Evolutionary conservation across 2,113 vertebrate species (phyloP), one percentile per base, ranked within the genome.

Genomic region (Chaetodon trifascialis): DNA sequence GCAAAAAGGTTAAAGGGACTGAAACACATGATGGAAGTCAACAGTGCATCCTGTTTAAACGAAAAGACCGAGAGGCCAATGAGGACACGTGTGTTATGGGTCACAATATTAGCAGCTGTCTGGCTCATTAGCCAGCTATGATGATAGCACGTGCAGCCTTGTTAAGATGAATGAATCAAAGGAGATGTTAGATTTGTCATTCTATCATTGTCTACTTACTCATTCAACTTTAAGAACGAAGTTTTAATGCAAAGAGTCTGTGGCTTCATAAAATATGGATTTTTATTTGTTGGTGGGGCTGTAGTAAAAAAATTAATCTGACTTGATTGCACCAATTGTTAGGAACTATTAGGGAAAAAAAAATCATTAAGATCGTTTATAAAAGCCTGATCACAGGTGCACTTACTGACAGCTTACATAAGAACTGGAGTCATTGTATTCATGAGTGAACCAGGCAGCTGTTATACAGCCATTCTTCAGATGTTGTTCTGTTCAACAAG

Each of bases 391-490:
- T 47, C 40, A 67, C 23, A 36, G 2, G 17, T 38, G 30, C 15
- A 23, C 19, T 65, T 54, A 4, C 16, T 65, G 38, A 14, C 19
- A 55, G 52, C 21, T 52, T 6, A n/a, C 11, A 46, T 47, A 36
- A 74, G 4, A 72, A 14, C 19, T 58, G 17, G 2, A 55, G 55
- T 14, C 5, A 1, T 19, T 0, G 44, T 58, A 34, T 47, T 65
- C 15, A 59, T 63, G 77, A 76, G 34, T 44, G 69, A 72, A 15
- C 11, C 38, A 49, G 21, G 54, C 84, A 72, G 84, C 71, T 82
- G 81, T 62, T 55, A 19, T 36, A 73, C 36, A 56, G 17, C 63
- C 54, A 55, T 86, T 82, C 59, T 70, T 75, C 68, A 76, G 62
- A 86, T 65, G 59, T 68, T 64, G 40, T 74, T 69, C 56, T 66